Conservation (phyloP, 2,888 invertebrate species). For the Macrosoma leucophasiata region DNA sequence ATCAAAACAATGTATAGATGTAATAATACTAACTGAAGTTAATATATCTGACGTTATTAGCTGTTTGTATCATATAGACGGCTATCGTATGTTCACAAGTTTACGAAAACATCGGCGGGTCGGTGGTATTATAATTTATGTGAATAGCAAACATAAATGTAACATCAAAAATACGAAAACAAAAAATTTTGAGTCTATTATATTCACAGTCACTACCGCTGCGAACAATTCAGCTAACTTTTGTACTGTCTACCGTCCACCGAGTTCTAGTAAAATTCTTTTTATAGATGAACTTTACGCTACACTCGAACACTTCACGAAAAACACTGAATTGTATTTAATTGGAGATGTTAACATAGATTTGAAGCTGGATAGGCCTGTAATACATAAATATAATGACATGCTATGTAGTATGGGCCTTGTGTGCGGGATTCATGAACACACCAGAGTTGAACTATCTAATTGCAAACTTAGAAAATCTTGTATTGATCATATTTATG, state of each 20-base stretch:
- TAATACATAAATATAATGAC: slow-evolving; percentile 19
- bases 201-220: slow-evolving; percentile 13
- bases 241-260: slow-evolving; percentile 18
- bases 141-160: slow-evolving; percentile 19
- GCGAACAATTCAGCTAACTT: slow-evolving; percentile 7
- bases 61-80: slow-evolving; percentile 16
- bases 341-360: slow-evolving; percentile 20
- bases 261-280: slow-evolving; percentile 14
- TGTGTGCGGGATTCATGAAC: slow-evolving; percentile 6
- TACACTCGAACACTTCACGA: no score
- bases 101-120: slow-evolving; percentile 14
- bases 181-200: slow-evolving; percentile 18
- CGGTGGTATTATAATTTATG: slow-evolving; percentile 21
- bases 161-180: slow-evolving; percentile 3
- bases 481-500: slow-evolving; percentile 12
- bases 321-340: slow-evolving; percentile 8
- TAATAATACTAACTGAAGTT: slow-evolving; percentile 19
- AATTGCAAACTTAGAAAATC: slow-evolving; percentile 9
- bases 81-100: slow-evolving; percentile 19
- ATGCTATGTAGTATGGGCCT: slow-evolving; percentile 15
- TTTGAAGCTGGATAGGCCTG: slow-evolving; percentile 8
- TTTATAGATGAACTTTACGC: slow-evolving; percentile 21
- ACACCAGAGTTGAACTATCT: slow-evolving; percentile 9
- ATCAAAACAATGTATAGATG: slow-evolving; percentile 3
- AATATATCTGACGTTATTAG: slow-evolving; percentile 15